Evolutionary conservation across 1,140 invertebrate genomes (phyloP), one percentile per base, ranked within the genome.

Genomic region (Hyles vespertilio): DNA sequence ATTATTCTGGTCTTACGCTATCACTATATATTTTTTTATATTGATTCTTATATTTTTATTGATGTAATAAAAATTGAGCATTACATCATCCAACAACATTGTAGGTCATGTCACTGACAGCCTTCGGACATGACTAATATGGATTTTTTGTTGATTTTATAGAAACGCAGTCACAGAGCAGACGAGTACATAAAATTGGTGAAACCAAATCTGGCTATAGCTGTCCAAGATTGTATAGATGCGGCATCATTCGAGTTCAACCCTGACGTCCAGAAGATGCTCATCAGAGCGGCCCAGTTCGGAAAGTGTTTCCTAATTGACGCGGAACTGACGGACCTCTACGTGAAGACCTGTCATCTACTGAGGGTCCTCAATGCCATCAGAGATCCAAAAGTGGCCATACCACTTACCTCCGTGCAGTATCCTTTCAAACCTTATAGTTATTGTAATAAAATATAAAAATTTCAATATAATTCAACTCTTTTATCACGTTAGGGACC

Each of bases 111-210:
- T 22, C 22, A 22, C 22, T 22, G 2, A 22, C 1, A 22, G 22
- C 22, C 22, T 22, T 22, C 22, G 22, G 22, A 22, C 22, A 22
- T 22, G 22, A 22, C 22, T 22, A 22, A 22, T 2, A 22, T 1
- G 22, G 1, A 22, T 22, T 22, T 22, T 22, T 2, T 22, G 22
- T 22, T 48, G n/a, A 51, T 43, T 91, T 45, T 87, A 2, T 22
- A 97, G 92, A 95, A 94, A 90, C 92, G 93, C 49, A 97, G 95
- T 72, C 96, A 98, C 77, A 93, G 95, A 79, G 95, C 97, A 2
- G 96, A 98, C 85, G 97, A 98, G 77, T 98, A 98, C 81, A 94
- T 99, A 34, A 93, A 95, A 67, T 91, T 97, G 56, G 95, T 99
- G 5, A 95, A 95, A 71, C 92, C 95, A 33, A 92, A 95, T 70